Conservation (phyloP, 2,113 vertebrate genomes). For the Pachyramphus minor region DNA sequence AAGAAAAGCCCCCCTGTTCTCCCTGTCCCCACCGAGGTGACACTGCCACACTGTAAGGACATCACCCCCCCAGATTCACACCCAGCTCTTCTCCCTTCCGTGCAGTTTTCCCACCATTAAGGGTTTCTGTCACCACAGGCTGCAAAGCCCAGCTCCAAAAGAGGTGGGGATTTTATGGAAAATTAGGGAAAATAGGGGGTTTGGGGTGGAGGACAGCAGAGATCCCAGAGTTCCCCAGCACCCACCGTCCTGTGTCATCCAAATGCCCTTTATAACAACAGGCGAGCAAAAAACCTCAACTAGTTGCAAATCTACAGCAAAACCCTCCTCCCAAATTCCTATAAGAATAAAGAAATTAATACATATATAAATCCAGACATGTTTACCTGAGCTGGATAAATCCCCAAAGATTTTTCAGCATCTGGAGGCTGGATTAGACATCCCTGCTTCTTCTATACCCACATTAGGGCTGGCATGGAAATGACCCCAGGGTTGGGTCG, state of each 20-base stretch:
- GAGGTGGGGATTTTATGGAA: background rate
- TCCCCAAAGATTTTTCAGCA: background rate
- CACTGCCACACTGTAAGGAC: background rate
- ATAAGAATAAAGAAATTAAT: fast-evolving
- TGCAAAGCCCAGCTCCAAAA: background rate
- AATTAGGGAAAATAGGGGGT: background rate
- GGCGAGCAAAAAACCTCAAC: background rate
- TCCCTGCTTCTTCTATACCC: background rate
- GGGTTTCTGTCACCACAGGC: background rate
- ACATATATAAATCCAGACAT: background rate
- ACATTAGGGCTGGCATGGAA: background rate
- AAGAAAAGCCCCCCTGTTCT: slow-evolving; percentile 17
- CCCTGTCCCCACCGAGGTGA: background rate
- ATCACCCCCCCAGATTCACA: background rate
- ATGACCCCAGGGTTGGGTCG: fast-evolving
- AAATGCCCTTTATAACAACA: background rate
- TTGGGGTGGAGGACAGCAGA: fast-evolving
- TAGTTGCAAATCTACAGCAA: background rate
- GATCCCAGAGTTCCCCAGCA: background rate
- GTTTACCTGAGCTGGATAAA: slow-evolving; percentile 16
- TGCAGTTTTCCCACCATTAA: background rate
- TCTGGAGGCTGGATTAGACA: background rate
- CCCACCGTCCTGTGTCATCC: background rate
- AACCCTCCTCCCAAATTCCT: background rate
- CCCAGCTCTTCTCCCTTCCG: background rate